Base-by-base conservation (phyloP, 2,113 vertebrate species). In the Callocephalon fimbriatum region DNA sequence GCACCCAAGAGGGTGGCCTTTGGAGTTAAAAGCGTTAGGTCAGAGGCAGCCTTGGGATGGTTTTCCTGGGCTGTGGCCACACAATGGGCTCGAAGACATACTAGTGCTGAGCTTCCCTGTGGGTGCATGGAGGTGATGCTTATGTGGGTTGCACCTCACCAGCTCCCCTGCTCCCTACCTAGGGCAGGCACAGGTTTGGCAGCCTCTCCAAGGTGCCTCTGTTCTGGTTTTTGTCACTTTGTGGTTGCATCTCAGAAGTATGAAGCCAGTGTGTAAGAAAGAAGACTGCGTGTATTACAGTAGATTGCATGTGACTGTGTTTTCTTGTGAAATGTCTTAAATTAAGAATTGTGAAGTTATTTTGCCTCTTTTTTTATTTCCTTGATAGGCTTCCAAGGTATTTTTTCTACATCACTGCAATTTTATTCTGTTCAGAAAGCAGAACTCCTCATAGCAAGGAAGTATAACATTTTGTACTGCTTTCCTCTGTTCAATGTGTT, bases 1-100 rank as follows among this genome's bases (percentile, higher is more conserved):
- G n/a, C 8, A 25, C 10, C 32, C 66, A 63, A 40, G 20, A 67
- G 3, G 3, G 12, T 2, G 9, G 37, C 35, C 8, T 59, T n/a
- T 37, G 35, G n/a, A 38, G 26, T 50, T 44, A 18, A 15, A 73
- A 61, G 12, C 3, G 12, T 37, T 53, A 5, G 3, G 31, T 25
- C 4, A 4, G 18, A 53, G 21, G 31, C 22, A 18, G 12, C 31
- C 15, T 66, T 76, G 26, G 38, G 54, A 47, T 0, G 5, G 40
- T 50, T 66, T 14, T 27, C 31, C 44, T n/a, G 14, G 26, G 19
- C 25, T 38, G 35, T 75, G 59, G 53, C 51, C 26, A 21, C 75
- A 21, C n/a, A 47, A 15, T 1, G 1, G 47, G n/a, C 7, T 12
- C 20, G 0, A 1, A 63, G 54, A 10, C 2, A 2, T 2, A 2